Conservation (phyloP, 2,888 invertebrate genomes). For the Zeuzera pyrina region DNA sequence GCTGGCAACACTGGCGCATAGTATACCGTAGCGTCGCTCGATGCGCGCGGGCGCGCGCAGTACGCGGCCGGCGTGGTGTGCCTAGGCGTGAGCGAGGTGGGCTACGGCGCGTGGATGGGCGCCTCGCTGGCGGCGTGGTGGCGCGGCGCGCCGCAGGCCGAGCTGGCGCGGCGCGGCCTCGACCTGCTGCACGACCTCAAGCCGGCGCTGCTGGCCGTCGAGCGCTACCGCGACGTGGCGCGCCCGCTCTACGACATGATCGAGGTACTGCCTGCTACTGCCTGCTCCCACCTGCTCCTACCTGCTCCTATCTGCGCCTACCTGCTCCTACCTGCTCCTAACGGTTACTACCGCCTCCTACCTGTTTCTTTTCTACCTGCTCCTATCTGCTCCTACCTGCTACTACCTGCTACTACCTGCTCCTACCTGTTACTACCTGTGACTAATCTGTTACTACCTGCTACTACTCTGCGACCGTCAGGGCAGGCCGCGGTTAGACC, state of each 20-base stretch:
- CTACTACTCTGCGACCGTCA: too few species aligned
- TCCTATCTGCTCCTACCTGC: too few species aligned
- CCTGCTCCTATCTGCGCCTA: neutral
- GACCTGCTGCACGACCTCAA: conserved; percentile 63
- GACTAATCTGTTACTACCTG: too few species aligned
- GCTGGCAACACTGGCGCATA: too few species aligned
- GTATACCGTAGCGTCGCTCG: too few species aligned
- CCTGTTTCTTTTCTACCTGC: too few species aligned
- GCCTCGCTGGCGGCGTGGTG: conserved; percentile 59
- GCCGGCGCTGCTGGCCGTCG: conserved; percentile 59
- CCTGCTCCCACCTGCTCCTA: neutral
- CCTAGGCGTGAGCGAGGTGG: conserved; percentile 53
- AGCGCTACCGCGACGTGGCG: conserved; percentile 52
- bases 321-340: too few species aligned
- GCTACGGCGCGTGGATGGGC: conserved; percentile 63
- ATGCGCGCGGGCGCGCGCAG: too few species aligned
- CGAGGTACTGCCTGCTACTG: conserved; percentile 31
- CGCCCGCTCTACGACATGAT: conserved; percentile 56
- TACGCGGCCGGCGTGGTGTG: conserved; percentile 51
- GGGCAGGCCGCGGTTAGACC: too few species aligned
- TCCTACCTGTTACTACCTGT: too few species aligned
- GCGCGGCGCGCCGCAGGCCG: conserved; percentile 54
- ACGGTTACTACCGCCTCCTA: too few species aligned
- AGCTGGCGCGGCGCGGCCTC: conserved; percentile 54
- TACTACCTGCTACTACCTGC: too few species aligned